phyloP scores from a whole-genome alignment of 2,113 vertebrate genomes.

The Rhea americana region DNA sequence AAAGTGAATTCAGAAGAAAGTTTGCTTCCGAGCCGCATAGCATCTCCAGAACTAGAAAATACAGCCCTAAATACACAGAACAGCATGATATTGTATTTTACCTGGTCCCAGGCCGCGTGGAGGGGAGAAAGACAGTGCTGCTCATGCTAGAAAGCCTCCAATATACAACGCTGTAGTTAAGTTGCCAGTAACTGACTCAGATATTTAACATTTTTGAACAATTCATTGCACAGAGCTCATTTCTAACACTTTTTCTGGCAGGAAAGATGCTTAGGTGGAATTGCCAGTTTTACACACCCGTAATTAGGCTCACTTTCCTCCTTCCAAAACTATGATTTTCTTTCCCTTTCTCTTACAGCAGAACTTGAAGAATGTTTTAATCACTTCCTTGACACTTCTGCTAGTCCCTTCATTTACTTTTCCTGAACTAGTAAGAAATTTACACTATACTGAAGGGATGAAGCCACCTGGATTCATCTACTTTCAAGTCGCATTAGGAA shows the following conservation, averaged over 20 bases:
- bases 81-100: not conserved
- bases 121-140: not conserved
- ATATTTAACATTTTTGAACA: not conserved
- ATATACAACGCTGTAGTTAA: not conserved
- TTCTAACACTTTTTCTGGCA: not conserved
- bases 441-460: not conserved
- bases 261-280: not conserved
- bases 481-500: conserved; percentile 31
- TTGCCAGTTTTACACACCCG: not conserved
- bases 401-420: not conserved
- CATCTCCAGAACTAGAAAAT: not conserved
- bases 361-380: conserved; percentile 7
- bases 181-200: not conserved
- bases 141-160: not conserved
- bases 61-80: not conserved
- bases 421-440: not conserved
- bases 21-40: not conserved
- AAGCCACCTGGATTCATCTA: conserved; percentile 3
- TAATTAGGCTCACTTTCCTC: not conserved
- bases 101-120: not conserved
- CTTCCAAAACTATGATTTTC: not conserved
- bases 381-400: not conserved
- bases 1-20: not conserved
- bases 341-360: not conserved
- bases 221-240: not conserved